Evolutionary conservation across 2,113 vertebrate species (phyloP), one percentile per base, ranked within the genome.

Genomic region (Seriola aureovittata): DNA sequence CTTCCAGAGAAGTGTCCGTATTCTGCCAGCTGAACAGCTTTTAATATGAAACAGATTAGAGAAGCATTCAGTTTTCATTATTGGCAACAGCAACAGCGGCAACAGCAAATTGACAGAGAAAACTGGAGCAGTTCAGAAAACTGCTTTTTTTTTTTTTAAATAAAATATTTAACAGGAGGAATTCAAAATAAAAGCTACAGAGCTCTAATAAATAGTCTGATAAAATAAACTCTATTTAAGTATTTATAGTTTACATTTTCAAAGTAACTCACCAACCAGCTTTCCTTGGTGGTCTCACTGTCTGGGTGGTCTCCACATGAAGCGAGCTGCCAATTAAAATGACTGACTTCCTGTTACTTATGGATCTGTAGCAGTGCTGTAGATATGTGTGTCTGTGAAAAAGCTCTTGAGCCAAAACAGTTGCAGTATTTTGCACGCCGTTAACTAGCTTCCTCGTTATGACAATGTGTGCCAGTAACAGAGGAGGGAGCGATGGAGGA

Each of bases 401-500:
- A 69, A 71, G 14, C 52, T 52, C 63, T 13, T 46, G 8, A 67
- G 52, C 23, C 36, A 21, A n/a, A 46, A 62, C 48, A 62, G 29
- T 44, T 5, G 2, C 21, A 48, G 42, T 6, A 17, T 50, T 79
- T 72, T 71, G 4, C 16, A 66, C 66, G 36, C 76, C 59, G 54
- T 52, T 75, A 71, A 78, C 54, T 21, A 50, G 42, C 64, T 71
- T 69, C 25, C 40, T 60, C 62, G 4, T 42, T 57, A 72, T 63
- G 40, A 71, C 54, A 78, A 80, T 63, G n/a, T 66, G 57, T 71
- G 68, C 79, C 80, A 87, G 58, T 60, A 55, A 71, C 63, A 66
- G 70, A 72, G 59, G 16, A 71, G 50, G 29, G 46, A 75, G 60
- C 25, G 14, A 48, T 40, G 13, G 21, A 58, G 60, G 57, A 72